Conservation (phyloP, 2,888 invertebrate genomes). For the Machimus rusticus region DNA sequence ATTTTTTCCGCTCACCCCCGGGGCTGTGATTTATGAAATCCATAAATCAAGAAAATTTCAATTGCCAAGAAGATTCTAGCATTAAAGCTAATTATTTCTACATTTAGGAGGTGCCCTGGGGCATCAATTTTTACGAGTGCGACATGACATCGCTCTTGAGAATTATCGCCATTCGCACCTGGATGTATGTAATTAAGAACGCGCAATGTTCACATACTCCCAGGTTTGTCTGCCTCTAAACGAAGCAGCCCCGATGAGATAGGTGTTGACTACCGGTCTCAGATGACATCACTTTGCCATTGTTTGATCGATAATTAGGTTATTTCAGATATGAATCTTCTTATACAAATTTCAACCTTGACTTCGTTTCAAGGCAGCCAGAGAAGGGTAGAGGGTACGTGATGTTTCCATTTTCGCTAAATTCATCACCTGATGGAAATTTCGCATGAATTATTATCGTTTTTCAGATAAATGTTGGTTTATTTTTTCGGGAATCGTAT, state of each 20-base stretch:
- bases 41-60: background rate
- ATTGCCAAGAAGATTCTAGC: background rate
- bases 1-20: background rate
- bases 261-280: background rate
- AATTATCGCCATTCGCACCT: background rate
- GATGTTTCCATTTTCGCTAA: conserved; percentile 1
- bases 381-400: background rate
- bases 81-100: conserved; percentile 20
- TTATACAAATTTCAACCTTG: conserved; percentile 3
- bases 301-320: conserved; percentile 32
- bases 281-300: conserved; percentile 6
- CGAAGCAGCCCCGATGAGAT: background rate
- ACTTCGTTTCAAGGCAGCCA: background rate
- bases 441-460: background rate
- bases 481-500: background rate
- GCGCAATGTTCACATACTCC: background rate
- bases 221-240: background rate
- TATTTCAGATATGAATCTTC: conserved; percentile 22
- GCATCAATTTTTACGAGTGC: background rate
- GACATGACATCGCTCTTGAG: background rate
- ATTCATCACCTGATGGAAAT: background rate
- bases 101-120: background rate
- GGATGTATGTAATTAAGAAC: background rate
- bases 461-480: background rate
- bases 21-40: background rate